These are phyloP conservation scores for Sardina pilchardus DNA, from an alignment of 2,113 vertebrate species.

Conservation along the genomic window DNA sequence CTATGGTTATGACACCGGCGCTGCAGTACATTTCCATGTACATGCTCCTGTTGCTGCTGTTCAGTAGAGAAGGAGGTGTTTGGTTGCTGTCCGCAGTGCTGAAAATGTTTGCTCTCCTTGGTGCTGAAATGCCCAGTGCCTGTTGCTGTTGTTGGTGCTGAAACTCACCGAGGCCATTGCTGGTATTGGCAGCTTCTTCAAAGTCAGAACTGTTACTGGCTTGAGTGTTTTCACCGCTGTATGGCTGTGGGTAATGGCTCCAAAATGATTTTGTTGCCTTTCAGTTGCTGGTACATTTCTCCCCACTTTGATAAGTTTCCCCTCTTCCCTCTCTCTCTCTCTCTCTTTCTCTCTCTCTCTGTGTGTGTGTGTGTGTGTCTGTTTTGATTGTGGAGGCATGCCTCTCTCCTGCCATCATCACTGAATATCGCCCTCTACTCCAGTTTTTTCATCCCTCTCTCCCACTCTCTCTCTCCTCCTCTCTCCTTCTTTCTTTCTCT, in stretches of 20 bases:
- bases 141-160: not conserved
- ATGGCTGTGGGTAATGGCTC: not conserved
- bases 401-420: not conserved
- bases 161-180: not conserved
- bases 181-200: not conserved
- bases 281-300: not conserved
- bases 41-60: not conserved
- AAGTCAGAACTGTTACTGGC: not conserved
- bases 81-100: not conserved
- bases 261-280: not conserved
- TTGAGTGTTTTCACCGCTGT: not conserved
- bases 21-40: not conserved
- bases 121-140: not conserved
- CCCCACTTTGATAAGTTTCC: not conserved
- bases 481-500: not conserved
- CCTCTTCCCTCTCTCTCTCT: not conserved
- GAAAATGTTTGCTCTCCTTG: not conserved
- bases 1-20: not conserved
- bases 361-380: not conserved
- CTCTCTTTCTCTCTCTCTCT: not conserved
- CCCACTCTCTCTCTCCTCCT: not conserved
- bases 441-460: not conserved
- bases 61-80: not conserved
- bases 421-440: slow-evolving; percentile 27
- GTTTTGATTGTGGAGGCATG: not conserved